phyloP scores from a whole-genome alignment of 2,888 invertebrate genomes.

The Neocrepidodera transversa region DNA sequence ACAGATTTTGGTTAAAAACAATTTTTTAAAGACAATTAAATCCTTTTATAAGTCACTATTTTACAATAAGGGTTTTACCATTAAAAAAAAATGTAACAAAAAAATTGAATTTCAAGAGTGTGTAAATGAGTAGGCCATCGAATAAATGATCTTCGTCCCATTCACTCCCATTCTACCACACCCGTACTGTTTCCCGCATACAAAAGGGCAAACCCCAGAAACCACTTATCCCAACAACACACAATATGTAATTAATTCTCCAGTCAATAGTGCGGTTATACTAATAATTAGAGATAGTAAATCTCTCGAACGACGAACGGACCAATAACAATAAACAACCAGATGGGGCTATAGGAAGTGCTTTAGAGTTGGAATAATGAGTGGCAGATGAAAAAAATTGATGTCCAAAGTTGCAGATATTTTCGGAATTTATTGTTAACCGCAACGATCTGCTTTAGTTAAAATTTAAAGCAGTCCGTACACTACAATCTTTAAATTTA shows the following conservation, averaged over 20 bases:
- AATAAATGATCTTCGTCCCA: no score
- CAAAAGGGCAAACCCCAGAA: conserved; percentile 17
- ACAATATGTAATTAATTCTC: conserved; percentile 27
- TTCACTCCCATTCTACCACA: no score
- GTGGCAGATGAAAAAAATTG: neutral
- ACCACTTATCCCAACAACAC: conserved; percentile 20
- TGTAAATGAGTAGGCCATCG: no score
- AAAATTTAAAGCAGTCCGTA: no score
- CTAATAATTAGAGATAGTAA: conserved; percentile 25
- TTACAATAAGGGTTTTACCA: no score
- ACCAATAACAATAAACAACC: conserved; percentile 18
- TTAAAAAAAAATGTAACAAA: no score
- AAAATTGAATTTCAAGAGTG: no score
- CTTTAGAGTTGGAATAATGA: neutral
- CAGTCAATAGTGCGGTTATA: conserved; percentile 24
- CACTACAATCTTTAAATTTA: no score
- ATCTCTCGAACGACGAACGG: conserved; percentile 5
- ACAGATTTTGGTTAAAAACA: no score
- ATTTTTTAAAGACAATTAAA: no score
- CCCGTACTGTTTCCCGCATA: conserved; percentile 6
- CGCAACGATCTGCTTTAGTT: no score
- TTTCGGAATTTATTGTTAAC: neutral
- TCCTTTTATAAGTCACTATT: no score
- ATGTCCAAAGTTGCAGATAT: neutral
- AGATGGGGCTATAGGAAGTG: neutral